Base-by-base conservation (phyloP, 2,797 vertebrate species). In the Gobionotothen gibberifrons region DNA sequence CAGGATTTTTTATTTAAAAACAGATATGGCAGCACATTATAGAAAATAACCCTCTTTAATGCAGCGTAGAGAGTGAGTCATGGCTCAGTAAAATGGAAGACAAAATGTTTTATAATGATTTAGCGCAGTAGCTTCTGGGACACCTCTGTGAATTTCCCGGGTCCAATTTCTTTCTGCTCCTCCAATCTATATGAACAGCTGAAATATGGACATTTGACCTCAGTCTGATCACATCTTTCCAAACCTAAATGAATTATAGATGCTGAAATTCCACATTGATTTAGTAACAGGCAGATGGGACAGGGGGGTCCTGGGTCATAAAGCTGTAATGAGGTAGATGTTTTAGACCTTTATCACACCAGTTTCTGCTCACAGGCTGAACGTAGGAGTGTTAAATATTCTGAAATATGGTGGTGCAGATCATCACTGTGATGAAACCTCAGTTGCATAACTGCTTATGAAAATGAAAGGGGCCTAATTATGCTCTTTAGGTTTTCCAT, bases 181-280 rank as follows among this genome's bases (percentile, higher is more conserved):
- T 57, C 29, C 56, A 49, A 61, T 76, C 62, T 69, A 59, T 63
- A 48, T 4, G 43, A 70, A 72, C 70, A 76, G 67, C 54, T 73
- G 67, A 56, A 62, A 80, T 55, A 19, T 51, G 46, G 57, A 61
- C 62, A 36, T 77, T 59, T 80, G 83, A 85, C 83, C 76, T 72
- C 39, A 1, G 61, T 59, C 36, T 22, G 53, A 78, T 64, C 58
- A 62, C 74, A 63, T 68, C 43, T 65, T 55, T 52, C 59, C 44
- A 46, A 16, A 46, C 69, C 48, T 29, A 39, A 66, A 80, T 85
- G 66, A 80, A 85, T 82, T 71, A 83, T 82, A 69, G 51, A 81
- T 71, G 32, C 14, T 57, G 58, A 53, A 65, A 85, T 74, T 63
- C 72, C 72, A 48, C 64, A 44, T 56, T 78, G 79, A 87, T 80